Base-by-base conservation (phyloP, 92 coral and sea anemone species). In the Palythoa caribaeorum region DNA sequence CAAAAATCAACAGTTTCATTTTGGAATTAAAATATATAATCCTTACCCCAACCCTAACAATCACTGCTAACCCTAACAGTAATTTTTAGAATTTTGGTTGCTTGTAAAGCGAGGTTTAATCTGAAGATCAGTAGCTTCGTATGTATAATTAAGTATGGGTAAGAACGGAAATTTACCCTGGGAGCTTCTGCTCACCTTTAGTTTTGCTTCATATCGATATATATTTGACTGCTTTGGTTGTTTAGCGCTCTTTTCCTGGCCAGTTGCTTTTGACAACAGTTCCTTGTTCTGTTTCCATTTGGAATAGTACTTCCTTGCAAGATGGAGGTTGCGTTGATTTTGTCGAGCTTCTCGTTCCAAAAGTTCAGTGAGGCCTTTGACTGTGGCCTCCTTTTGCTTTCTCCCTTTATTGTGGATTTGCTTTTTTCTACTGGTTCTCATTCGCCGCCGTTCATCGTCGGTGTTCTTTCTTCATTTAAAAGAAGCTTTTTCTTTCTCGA, bases 381-480 rank as follows among this genome's bases (percentile, higher is more conserved):
- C 57, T 39, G 74, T 66, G 55, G 68, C 90, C 55, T 66, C 77
- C 90, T 83, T 68, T 86, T 69, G 63, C 54, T 76, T 76, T 86
- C 89, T 86, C 69, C 84, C 76, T 55, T 76, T 76, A 55, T 38
- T 38, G 71, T 77, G 84, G 77, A 66, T 87, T 50, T 54, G 72
- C 90, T 87, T 87, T 21, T 77, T 87, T 38, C 84, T 87, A 28
- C 76, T 83, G 77, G 21, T 87, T 78, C 84, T 87, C 90, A 77
- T 87, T 50, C 84, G 90, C 66, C 90, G 90, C 73, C 84, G 90
- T 75, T 87, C 90, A 65, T 14, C 74, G 14, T 68, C 62, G 84
- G 90, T 87, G 81, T 87, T 87, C 16, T 87, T 66, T 87, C 90
- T 54, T 84, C 90, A 87, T 87, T 87, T 77, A 77, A 87, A 77